Evolutionary conservation across 2,888 invertebrate species (phyloP).

Genomic region (Keiferia lycopersicella): DNA sequence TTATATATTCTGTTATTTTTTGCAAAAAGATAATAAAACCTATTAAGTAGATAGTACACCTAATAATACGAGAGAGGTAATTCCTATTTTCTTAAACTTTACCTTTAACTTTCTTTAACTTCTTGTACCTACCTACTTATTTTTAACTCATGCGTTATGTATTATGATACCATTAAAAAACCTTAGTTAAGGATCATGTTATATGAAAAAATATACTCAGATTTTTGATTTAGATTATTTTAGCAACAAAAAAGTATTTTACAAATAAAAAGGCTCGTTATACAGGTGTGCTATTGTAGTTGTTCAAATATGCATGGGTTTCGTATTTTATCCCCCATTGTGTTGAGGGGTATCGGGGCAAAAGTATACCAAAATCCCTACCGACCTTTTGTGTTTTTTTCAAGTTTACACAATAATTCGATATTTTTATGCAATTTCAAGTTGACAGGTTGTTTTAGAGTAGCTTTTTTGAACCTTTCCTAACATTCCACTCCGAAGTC

Average conservation of each 20-base stretch:
- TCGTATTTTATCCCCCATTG: slow-evolving; percentile 46
- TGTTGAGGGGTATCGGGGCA: slow-evolving; percentile 51
- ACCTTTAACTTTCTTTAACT: no score
- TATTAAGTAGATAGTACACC: no score
- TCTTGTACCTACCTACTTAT: no score
- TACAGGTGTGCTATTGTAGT: slow-evolving; percentile 64
- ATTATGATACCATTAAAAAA: background rate
- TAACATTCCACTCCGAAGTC: background rate
- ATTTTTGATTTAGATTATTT: slow-evolving; percentile 15
- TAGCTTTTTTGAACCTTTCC: slow-evolving; percentile 1
- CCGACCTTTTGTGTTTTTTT: slow-evolving; percentile 29
- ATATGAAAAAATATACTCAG: background rate
- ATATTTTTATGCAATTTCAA: slow-evolving; percentile 13
- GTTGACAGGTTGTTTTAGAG: slow-evolving; percentile 14
- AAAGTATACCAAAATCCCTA: slow-evolving; percentile 36
- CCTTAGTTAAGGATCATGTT: background rate
- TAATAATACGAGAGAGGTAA: no score
- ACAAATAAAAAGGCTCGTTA: slow-evolving; percentile 37
- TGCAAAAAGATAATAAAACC: no score
- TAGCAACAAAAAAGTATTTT: slow-evolving; percentile 14
- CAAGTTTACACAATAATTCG: slow-evolving; percentile 8
- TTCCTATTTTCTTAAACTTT: no score
- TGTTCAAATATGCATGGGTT: slow-evolving; percentile 55
- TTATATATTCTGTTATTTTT: no score
- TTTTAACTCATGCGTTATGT: background rate